These are phyloP conservation scores for Apocrypta bakeri DNA, from an alignment of 1,140 invertebrate species.

Conservation along the genomic window DNA sequence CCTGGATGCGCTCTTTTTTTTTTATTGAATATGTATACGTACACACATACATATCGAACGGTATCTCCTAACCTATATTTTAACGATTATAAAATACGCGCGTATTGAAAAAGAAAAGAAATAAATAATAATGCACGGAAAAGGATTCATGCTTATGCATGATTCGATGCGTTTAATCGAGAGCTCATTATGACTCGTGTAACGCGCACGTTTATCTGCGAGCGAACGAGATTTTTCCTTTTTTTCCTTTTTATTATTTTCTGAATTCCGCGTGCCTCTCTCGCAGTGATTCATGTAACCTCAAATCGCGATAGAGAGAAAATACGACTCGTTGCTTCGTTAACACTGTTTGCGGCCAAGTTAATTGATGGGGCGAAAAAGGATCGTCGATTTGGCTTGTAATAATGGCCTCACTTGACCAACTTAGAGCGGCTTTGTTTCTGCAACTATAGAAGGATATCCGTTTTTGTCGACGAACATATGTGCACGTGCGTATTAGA, in stretches of 20 bases:
- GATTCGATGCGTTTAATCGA: not conserved
- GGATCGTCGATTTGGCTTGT: not conserved
- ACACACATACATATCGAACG: no score
- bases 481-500: not conserved
- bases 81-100: no score
- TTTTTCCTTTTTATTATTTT: no score
- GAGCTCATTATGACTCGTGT: not conserved
- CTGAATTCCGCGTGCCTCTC: not conserved
- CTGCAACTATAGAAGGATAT: slow-evolving; percentile 9
- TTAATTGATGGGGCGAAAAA: slow-evolving; percentile 2
- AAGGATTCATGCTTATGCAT: not conserved
- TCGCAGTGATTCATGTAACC: not conserved
- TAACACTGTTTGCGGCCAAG: slow-evolving; percentile 9
- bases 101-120: not conserved
- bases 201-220: not conserved
- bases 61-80: not conserved
- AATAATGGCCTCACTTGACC: not conserved
- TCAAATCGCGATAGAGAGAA: not conserved
- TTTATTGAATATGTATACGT: no score
- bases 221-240: no score
- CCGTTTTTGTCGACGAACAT: not conserved
- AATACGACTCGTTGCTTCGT: not conserved
- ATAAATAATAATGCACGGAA: not conserved
- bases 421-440: slow-evolving; percentile 1
- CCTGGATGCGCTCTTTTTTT: no score